phyloP scores from a whole-genome alignment of 2,888 invertebrate species.

The Sisyra terminalis region DNA sequence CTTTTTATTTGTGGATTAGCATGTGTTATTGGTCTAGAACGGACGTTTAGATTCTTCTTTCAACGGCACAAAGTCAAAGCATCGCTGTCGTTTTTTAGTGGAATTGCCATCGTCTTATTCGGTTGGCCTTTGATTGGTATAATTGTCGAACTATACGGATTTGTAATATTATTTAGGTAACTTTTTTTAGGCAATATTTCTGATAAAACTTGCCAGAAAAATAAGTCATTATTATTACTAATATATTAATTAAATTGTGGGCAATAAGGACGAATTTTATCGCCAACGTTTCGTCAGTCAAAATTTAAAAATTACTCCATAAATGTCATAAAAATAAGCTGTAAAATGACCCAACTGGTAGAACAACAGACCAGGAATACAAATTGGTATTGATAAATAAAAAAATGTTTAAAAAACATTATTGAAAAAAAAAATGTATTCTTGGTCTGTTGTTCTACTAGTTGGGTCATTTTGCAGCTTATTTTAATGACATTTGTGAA shows the following conservation, averaged over 20 bases:
- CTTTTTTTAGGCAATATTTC: slow-evolving; percentile 13
- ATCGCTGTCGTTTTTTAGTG: slow-evolving; percentile 78
- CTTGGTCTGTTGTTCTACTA: too few species aligned
- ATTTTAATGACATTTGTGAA: too few species aligned
- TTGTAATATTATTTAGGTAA: slow-evolving; percentile 74
- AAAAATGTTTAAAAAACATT: too few species aligned
- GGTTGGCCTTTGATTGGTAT: slow-evolving; percentile 97
- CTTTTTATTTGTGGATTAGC: slow-evolving; percentile 88
- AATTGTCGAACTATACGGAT: slow-evolving; percentile 92
- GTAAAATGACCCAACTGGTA: too few species aligned
- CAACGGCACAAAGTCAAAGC: slow-evolving; percentile 91
- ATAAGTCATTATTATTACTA: not conserved
- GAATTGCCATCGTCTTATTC: slow-evolving; percentile 77
- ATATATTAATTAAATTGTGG: not conserved
- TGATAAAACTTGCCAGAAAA: not conserved
- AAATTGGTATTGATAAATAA: too few species aligned
- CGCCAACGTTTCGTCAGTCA: not conserved
- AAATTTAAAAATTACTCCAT: not conserved
- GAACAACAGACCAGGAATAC: too few species aligned
- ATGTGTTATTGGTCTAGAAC: slow-evolving; percentile 88
- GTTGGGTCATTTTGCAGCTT: too few species aligned
- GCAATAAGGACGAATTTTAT: not conserved
- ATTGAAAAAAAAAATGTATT: too few species aligned
- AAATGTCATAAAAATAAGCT: too few species aligned
- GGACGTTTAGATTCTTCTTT: slow-evolving; percentile 95